A percentile compares a stretch with the other conserved stretches of the same genome.
These are phyloP conservation scores for Steatornis caripensis DNA, from an alignment of 2,113 vertebrate species.

Conservation along the genomic window DNA sequence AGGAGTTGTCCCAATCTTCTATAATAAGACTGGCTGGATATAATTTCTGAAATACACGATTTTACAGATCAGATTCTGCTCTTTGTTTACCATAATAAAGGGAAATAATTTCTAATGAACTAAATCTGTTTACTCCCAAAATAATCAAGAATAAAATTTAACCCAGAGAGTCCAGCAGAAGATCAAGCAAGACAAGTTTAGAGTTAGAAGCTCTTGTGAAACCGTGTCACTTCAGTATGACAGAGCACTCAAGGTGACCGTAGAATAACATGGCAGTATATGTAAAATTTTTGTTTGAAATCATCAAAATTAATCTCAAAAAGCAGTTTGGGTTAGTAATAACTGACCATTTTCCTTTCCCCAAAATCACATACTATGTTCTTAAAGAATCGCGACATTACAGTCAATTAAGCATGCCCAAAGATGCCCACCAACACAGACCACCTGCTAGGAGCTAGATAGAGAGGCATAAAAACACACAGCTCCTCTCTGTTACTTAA, in stretches of 20 bases:
- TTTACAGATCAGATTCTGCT: neutral
- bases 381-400: neutral
- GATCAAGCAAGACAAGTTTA: neutral
- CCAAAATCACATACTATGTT: neutral
- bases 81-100: neutral
- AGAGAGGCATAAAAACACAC: neutral
- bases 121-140: neutral
- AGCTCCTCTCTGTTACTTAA: neutral
- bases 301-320: neutral
- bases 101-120: neutral
- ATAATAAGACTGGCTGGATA: neutral
- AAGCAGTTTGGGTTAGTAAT: slow-evolving; percentile 7
- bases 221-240: neutral
- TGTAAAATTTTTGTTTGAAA: slow-evolving; percentile 1
- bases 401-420: neutral
- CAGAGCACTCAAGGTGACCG: neutral
- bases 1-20: neutral
- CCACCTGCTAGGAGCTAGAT: neutral
- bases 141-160: neutral
- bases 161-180: neutral
- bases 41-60: neutral
- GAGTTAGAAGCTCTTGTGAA: slow-evolving; percentile 14
- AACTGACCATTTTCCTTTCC: neutral
- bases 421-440: neutral
- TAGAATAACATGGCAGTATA: neutral